phyloP scores from a whole-genome alignment of 2,888 invertebrate species.

The Abrostola triplasia region DNA sequence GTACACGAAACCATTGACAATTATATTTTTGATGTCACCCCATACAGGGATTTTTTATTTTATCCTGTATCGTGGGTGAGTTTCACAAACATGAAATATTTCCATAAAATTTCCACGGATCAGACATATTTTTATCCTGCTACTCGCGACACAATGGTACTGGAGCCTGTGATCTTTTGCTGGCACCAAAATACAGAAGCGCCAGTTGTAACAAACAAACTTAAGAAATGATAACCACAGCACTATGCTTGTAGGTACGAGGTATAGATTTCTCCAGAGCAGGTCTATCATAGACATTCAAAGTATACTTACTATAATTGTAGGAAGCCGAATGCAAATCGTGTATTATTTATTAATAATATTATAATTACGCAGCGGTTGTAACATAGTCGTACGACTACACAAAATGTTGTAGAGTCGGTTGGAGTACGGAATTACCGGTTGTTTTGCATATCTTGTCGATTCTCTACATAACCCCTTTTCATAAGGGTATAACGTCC shows the following conservation, averaged over 20 bases:
- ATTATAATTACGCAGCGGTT: conserved; percentile 66
- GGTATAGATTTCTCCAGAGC: conserved; percentile 33
- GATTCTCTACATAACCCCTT: conserved; percentile 48
- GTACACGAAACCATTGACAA: no score
- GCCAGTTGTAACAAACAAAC: no score
- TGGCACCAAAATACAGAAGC: no score
- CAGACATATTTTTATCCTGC: no score
- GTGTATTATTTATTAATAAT: conserved; percentile 77
- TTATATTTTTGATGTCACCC: no score
- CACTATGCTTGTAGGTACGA: background rate
- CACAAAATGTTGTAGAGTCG: conserved; percentile 50
- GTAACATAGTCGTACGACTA: conserved; percentile 49
- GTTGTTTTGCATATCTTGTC: conserved; percentile 60
- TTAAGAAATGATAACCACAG: no score
- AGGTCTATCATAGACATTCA: conserved; percentile 47
- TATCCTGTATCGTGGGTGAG: no score
- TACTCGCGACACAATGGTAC: no score
- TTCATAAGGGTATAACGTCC: conserved; percentile 43
- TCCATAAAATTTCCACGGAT: no score
- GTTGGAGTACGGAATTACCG: conserved; percentile 43
- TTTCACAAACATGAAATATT: no score
- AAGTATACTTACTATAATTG: conserved; percentile 61
- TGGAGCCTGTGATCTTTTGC: no score
- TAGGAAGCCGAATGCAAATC: conserved; percentile 73
- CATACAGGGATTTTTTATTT: no score